A percentile compares a stretch with the other conserved stretches of the same genome.
Conservation (phyloP, 2,113 vertebrate species). For the Dicaeum eximium region DNA sequence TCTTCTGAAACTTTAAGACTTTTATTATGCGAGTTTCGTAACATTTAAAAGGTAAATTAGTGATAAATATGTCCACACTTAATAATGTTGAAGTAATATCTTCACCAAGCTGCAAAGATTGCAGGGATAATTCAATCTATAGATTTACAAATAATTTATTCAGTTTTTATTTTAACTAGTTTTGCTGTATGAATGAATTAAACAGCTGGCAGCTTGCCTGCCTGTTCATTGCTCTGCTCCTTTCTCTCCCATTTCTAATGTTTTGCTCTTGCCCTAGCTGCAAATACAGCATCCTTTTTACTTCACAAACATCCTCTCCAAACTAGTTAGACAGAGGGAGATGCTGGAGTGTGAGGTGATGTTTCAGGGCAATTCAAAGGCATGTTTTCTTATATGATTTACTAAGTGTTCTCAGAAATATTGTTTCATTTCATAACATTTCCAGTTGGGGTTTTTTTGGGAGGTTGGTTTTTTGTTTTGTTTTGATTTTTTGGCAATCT, state of each 20-base stretch:
- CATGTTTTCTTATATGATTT: background rate
- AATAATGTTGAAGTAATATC: slow-evolving; percentile 4
- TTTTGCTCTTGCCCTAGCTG: background rate
- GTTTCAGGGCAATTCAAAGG: background rate
- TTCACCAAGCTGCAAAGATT: slow-evolving; percentile 22
- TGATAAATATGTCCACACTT: slow-evolving; percentile 27
- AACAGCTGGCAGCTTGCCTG: slow-evolving; percentile 46
- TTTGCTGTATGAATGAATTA: slow-evolving; percentile 37
- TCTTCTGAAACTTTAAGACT: background rate
- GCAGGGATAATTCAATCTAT: slow-evolving; percentile 51
- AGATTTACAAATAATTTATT: slow-evolving; percentile 59
- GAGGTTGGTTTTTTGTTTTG: background rate
- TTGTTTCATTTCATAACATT: slow-evolving; percentile 15
- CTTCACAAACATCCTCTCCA: background rate
- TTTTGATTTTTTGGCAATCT: background rate
- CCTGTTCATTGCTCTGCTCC: slow-evolving; percentile 2
- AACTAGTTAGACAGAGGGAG: background rate
- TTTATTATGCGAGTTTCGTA: slow-evolving; percentile 42
- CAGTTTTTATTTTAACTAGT: slow-evolving; percentile 52
- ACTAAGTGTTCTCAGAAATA: background rate
- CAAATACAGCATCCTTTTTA: background rate
- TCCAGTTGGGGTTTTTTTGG: background rate
- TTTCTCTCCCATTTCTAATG: background rate
- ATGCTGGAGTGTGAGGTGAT: background rate
- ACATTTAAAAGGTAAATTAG: slow-evolving; percentile 49